Conservation (phyloP, 2,797 vertebrate species). For the Chelidonichthys spinosus region DNA sequence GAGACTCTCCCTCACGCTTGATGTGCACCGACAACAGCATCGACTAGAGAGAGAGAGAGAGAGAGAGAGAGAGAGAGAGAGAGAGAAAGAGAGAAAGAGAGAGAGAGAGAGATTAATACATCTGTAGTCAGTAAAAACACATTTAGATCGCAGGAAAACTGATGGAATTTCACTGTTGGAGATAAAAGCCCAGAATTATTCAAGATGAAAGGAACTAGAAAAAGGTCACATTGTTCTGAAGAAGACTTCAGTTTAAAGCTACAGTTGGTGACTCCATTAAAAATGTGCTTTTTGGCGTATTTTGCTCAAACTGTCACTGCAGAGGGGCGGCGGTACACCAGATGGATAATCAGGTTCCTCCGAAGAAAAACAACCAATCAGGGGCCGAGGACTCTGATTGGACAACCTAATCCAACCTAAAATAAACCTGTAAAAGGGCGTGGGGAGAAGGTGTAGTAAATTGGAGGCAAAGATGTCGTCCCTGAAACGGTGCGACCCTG, state of each 20-base stretch:
- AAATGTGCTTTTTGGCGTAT: no score
- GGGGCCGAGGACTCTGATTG: no score
- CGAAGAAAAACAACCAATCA: no score
- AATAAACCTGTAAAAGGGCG: no score
- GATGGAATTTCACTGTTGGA: constrained; percentile 15
- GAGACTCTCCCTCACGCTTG: constrained; percentile 99
- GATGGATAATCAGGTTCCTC: no score
- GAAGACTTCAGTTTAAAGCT: neutral
- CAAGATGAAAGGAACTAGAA: no score
- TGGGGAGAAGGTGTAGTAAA: no score
- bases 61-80: constrained; percentile 59
- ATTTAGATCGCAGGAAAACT: constrained; percentile 22
- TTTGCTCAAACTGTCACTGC: no score
- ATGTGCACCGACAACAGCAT: constrained; percentile 98
- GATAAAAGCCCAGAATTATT: neutral
- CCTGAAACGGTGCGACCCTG: no score
- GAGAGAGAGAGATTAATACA: constrained; percentile 59
- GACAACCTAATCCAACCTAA: no score
- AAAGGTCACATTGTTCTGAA: neutral
- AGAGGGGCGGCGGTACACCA: no score
- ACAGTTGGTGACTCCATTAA: neutral
- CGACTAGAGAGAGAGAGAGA: constrained; percentile 85
- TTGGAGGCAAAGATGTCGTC: no score
- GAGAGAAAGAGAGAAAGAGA: constrained; percentile 64
- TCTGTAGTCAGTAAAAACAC: constrained; percentile 48